Base-by-base conservation (phyloP, 2,888 invertebrate species). In the Apomyelois bistriatella region DNA sequence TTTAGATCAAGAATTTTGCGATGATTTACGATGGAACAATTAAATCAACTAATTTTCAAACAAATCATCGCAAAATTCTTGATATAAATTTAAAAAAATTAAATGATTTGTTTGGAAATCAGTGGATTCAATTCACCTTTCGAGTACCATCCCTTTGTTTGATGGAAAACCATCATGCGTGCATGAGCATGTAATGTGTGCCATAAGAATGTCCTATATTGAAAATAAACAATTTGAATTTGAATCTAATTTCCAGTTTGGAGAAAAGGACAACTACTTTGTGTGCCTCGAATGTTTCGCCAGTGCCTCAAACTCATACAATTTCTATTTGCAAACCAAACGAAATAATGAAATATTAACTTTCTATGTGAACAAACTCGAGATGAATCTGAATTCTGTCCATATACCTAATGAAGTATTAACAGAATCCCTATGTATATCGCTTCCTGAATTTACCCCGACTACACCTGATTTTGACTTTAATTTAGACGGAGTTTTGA, bases 221-320 rank as follows among this genome's bases (percentile, higher is more conserved):
- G n/a, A n/a, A n/a, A n/a, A n/a, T n/a, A n/a, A n/a, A n/a, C n/a
- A n/a, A n/a, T n/a, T n/a, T n/a, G n/a, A n/a, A 32, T 32, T 10
- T 32, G 5, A 17, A 5, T 22, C n/a, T n/a, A n/a, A 9, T 49
- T 35, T 12, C 55, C 66, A 90, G 89, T 59, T 88, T 58, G 53
- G 66, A 53, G 60, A 62, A 1, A 50, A 58, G 6, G 82, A 79
- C 8, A 65, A 78, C 36, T 80, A 70, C 59, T 82, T 73, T 64
- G 68, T 85, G 0, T 90, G 89, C 52, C 55, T 73, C 0, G 66
- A 76, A 30, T 90, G 89, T 54, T 85, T 85, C 42, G 59, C 64
- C 16, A 60, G 65, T 13, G 83, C 87, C 3, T 76, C 76, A 0
- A 58, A 65, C 38, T 80, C 84, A 3, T 84, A 85, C 53, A 82